These are phyloP conservation scores for Tupaia tana DNA, from an alignment of 2,113 vertebrate genomes.

Conservation along the genomic window DNA sequence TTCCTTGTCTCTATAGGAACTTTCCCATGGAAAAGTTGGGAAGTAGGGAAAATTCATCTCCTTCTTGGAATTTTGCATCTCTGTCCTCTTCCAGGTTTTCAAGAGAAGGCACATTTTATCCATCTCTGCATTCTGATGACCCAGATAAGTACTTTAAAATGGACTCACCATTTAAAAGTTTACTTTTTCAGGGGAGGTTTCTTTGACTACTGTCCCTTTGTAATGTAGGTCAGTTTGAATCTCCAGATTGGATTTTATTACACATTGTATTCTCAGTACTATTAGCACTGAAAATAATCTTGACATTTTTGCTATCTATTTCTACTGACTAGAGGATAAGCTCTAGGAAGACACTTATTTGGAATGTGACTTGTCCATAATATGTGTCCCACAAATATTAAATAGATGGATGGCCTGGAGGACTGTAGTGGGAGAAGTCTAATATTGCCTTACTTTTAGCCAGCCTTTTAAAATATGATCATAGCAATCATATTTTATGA, in stretches of 20 bases:
- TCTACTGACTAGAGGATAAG: not conserved
- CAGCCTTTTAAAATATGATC: not conserved
- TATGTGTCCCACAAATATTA: not conserved
- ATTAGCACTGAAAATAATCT: not conserved
- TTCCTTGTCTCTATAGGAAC: not conserved
- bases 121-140: not conserved
- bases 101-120: not conserved
- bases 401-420: not conserved
- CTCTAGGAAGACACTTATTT: not conserved
- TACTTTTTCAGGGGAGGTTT: not conserved
- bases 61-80: not conserved
- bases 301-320: not conserved
- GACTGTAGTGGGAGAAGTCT: not conserved
- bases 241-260: not conserved
- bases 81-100: not conserved
- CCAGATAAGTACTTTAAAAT: not conserved
- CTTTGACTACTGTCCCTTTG: not conserved
- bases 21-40: not conserved
- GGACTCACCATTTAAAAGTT: not conserved
- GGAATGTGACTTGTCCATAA: not conserved
- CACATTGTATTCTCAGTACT: not conserved
- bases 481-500: constrained; percentile 10
- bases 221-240: not conserved
- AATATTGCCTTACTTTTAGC: not conserved
- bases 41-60: not conserved